phyloP scores from a whole-genome alignment of 2,888 invertebrate species.

The Orthonevra nobilis region DNA sequence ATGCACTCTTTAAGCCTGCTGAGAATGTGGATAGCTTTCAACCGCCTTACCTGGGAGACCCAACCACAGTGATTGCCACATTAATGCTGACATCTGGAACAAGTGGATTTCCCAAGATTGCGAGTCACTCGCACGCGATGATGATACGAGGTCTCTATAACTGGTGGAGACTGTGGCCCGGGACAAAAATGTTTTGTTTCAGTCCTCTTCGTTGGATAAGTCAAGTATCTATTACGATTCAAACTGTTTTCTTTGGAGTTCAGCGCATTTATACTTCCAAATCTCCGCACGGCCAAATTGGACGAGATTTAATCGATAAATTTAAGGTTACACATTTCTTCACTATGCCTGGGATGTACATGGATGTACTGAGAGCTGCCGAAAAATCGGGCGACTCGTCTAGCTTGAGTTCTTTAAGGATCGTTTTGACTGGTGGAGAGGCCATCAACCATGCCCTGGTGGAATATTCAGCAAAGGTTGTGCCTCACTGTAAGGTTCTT shows the following conservation, averaged over 20 bases:
- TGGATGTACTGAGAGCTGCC: conserved; percentile 41
- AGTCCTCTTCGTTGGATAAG: conserved; percentile 71
- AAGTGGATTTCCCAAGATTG: conserved; percentile 68
- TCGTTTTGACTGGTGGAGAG: conserved; percentile 67
- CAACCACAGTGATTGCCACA: conserved; percentile 42
- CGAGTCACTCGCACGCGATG: conserved; percentile 63
- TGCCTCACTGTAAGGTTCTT: conserved; percentile 44
- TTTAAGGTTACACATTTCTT: conserved; percentile 65
- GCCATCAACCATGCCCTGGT: conserved; percentile 36
- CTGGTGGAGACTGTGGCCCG: conserved; percentile 56
- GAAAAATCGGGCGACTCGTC: conserved; percentile 35
- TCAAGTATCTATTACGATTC: conserved; percentile 60
- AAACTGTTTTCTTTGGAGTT: conserved; percentile 61
- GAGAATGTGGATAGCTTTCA: conserved; percentile 13
- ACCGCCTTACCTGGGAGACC: conserved; percentile 49
- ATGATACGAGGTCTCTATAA: conserved; percentile 57
- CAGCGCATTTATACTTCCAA: conserved; percentile 64
- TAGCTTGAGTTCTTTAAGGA: conserved; percentile 47
- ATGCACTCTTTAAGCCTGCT: conserved; percentile 12
- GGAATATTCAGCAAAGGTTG: conserved; percentile 30
- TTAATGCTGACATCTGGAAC: conserved; percentile 70
- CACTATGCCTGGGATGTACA: conserved; percentile 61
- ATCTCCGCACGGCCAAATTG: conserved; percentile 16
- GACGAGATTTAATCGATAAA: conserved; percentile 47
- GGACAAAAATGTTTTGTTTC: conserved; percentile 56